Evolutionary conservation across 64 coral and sea anemone species (phyloP).

Genomic region (Montipora cactus): DNA sequence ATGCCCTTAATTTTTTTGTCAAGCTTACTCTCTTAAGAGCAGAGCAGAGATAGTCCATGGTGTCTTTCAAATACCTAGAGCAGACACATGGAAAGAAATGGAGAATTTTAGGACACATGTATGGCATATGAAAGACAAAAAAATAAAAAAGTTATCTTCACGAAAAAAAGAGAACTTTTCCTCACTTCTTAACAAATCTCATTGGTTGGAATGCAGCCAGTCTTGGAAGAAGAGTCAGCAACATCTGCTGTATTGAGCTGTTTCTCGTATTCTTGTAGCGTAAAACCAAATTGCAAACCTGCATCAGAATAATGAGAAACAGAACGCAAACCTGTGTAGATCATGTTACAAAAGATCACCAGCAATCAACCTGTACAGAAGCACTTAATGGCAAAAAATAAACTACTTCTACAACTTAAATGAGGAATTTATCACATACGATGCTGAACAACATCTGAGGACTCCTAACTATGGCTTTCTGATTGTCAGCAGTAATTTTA

Average conservation of each 20-base stretch:
- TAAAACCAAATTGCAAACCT: slow-evolving; percentile 90
- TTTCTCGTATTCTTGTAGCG: slow-evolving; percentile 76
- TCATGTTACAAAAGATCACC: no score
- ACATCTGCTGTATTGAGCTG: slow-evolving; percentile 92
- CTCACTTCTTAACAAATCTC: slow-evolving; percentile 96
- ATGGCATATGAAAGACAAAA: no score
- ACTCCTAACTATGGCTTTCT: no score
- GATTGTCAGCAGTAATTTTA: no score
- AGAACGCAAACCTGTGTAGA: not conserved
- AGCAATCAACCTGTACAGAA: no score
- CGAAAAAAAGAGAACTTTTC: no score
- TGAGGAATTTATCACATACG: no score
- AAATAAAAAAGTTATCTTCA: not conserved
- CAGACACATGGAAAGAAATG: not conserved
- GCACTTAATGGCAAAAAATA: no score
- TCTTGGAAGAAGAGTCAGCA: slow-evolving; percentile 88
- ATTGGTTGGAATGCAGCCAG: slow-evolving; percentile 94
- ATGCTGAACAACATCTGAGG: no score
- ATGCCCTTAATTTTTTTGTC: no score
- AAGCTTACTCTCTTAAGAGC: slow-evolving; percentile 85
- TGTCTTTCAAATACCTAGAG: slow-evolving; percentile 92
- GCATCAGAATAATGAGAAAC: not conserved
- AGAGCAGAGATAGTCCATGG: slow-evolving; percentile 81
- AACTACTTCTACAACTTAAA: no score
- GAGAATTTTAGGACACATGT: not conserved